Evolutionary conservation across 2,797 vertebrate genomes (phyloP).

Genomic region (Acipenser ruthenus): DNA sequence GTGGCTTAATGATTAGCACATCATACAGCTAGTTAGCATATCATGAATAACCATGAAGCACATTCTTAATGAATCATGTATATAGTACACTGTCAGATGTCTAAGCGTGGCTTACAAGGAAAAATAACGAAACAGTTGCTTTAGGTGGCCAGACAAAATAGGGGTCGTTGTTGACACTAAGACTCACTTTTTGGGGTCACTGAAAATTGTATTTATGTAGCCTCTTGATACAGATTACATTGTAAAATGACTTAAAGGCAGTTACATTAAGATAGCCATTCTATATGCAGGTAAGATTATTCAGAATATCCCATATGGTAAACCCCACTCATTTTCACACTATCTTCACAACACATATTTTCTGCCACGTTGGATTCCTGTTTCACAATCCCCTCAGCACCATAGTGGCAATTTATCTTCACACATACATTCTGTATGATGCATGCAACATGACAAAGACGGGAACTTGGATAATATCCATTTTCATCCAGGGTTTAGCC

Average conservation of each 20-base stretch:
- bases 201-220: too few species aligned
- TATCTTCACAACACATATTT: background rate
- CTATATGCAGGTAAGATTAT: too few species aligned
- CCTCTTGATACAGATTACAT: too few species aligned
- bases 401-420: background rate
- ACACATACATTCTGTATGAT: background rate
- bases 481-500: too few species aligned
- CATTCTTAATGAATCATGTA: constrained; percentile 52
- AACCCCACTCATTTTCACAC: background rate
- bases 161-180: too few species aligned
- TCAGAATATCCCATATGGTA: too few species aligned
- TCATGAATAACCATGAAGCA: constrained; percentile 64
- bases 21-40: constrained; percentile 57
- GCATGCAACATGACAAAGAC: background rate
- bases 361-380: background rate
- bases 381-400: background rate
- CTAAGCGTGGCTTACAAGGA: background rate
- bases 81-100: constrained; percentile 53
- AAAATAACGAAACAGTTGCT: too few species aligned
- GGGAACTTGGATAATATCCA: background rate
- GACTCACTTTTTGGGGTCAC: too few species aligned
- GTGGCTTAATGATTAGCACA: constrained; percentile 64
- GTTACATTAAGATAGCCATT: too few species aligned
- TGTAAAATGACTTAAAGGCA: too few species aligned
- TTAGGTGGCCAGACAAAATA: too few species aligned